Percentiles rank a stretch among this genome's conserved stretches.
Evolutionary conservation across 2,113 vertebrate genomes (phyloP).

Genomic region (Tachuris rubrigastra): DNA sequence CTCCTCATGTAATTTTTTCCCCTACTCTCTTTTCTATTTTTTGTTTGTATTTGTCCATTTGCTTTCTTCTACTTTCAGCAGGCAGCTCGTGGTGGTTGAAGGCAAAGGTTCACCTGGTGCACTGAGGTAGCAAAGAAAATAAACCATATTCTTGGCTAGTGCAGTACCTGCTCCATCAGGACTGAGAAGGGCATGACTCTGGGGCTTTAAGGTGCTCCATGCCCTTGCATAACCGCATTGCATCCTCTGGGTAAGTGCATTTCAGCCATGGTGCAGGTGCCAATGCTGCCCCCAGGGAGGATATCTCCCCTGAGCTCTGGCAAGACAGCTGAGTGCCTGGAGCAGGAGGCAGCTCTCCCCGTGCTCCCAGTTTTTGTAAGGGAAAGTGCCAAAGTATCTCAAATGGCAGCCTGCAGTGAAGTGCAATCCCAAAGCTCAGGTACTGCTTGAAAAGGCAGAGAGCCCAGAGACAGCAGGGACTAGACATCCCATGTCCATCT

Average conservation of each 20-base stretch:
- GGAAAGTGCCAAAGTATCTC: not conserved
- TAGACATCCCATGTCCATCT: accelerated
- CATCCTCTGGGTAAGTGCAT: accelerated
- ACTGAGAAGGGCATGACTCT: not conserved
- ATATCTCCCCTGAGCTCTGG: not conserved
- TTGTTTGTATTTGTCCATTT: not conserved
- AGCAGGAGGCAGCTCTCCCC: not conserved
- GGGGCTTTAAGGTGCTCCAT: not conserved
- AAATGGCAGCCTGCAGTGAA: not conserved
- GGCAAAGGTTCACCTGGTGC: not conserved
- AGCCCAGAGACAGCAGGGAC: not conserved
- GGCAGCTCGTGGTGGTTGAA: accelerated
- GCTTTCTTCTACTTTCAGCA: not conserved
- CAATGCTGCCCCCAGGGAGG: accelerated
- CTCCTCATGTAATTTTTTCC: not conserved
- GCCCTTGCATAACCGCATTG: not conserved
- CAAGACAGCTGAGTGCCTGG: accelerated
- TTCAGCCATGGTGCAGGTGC: not conserved
- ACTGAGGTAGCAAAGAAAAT: not conserved
- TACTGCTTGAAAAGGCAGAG: accelerated
- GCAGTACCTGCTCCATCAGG: not conserved
- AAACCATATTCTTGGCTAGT: not conserved
- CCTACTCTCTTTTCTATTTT: not conserved
- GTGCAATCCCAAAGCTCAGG: not conserved
- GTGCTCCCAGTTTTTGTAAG: not conserved